Evolutionary conservation across 1,140 invertebrate species (phyloP).

Genomic region (Teleopsis dalmanni): DNA sequence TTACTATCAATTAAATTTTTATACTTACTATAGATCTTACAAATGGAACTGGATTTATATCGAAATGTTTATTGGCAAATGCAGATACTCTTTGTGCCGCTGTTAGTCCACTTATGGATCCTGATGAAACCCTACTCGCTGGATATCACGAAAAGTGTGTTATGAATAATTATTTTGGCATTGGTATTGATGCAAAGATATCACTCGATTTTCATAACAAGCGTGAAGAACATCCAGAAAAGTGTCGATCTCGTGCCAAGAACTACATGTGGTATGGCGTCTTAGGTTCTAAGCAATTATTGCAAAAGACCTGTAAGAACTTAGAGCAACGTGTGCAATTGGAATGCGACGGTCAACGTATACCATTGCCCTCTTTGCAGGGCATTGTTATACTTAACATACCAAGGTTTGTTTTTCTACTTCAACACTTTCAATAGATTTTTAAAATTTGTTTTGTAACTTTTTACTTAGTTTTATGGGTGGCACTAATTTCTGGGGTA

Average conservation of each 20-base stretch:
- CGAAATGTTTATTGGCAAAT: constrained; percentile 87
- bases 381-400: constrained; percentile 97
- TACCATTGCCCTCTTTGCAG: constrained; percentile 86
- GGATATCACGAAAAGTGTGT: constrained; percentile 91
- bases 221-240: constrained; percentile 95
- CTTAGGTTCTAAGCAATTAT: constrained; percentile 83
- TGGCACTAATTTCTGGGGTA: constrained; percentile 97
- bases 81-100: constrained; percentile 94
- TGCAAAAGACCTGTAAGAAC: constrained; percentile 91
- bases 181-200: constrained; percentile 98
- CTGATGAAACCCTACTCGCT: constrained; percentile 81
- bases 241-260: constrained; percentile 86
- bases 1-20: neutral
- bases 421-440: neutral
- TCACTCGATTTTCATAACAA: constrained; percentile 97
- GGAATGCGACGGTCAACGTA: constrained; percentile 86
- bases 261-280: constrained; percentile 99
- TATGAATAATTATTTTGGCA: constrained; percentile 99
- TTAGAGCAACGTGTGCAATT: constrained; percentile 89
- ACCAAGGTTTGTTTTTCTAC: constrained; percentile 47
- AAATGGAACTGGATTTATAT: constrained; percentile 69
- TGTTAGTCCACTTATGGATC: constrained; percentile 86
- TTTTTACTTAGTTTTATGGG: constrained; percentile 76
- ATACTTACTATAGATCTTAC: constrained; percentile 48
- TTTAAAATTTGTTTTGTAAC: neutral